These are phyloP conservation scores for Spodoptera frugiperda DNA, from an alignment of 1,140 invertebrate genomes.

Conservation along the genomic window DNA sequence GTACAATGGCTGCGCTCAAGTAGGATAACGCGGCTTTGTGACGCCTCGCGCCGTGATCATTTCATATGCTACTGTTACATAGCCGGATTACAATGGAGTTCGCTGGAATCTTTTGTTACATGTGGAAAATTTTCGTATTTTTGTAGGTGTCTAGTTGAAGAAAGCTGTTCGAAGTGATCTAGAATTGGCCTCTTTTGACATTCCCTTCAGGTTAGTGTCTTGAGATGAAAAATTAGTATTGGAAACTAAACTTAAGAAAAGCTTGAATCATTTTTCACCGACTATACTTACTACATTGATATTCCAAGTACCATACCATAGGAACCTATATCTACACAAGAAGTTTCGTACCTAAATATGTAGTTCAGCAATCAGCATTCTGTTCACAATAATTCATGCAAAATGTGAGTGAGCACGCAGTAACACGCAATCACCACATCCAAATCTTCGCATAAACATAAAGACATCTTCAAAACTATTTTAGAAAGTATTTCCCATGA, in stretches of 20 bases:
- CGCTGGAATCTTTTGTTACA: slow-evolving; percentile 1
- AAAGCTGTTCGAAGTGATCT: background rate
- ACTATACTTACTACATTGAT: too few relatives aligned
- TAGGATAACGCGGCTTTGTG: slow-evolving; percentile 59
- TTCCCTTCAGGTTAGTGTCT: too few relatives aligned
- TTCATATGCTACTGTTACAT: slow-evolving; percentile 44
- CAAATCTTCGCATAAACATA: background rate
- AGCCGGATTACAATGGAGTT: slow-evolving; percentile 34
- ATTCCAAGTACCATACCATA: too few relatives aligned
- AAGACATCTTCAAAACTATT: slow-evolving; percentile 36
- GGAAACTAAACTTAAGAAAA: too few relatives aligned
- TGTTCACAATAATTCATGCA: too few relatives aligned
- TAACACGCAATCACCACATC: background rate
- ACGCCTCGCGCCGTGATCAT: slow-evolving; percentile 10
- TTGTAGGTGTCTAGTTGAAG: too few relatives aligned
- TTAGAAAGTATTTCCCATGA: slow-evolving; percentile 42
- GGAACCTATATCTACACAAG: too few relatives aligned
- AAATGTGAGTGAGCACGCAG: background rate
- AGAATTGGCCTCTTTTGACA: too few relatives aligned
- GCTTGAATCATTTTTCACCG: too few relatives aligned
- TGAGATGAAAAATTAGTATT: too few relatives aligned
- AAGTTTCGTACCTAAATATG: too few relatives aligned
- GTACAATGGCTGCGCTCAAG: slow-evolving; percentile 61
- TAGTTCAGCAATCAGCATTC: too few relatives aligned
- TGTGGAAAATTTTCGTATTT: slow-evolving; percentile 1